A percentile compares a stretch with the other conserved stretches of the same genome.
These are phyloP conservation scores for Scylla paramamosain DNA, from an alignment of 1,140 invertebrate genomes.

Conservation along the genomic window DNA sequence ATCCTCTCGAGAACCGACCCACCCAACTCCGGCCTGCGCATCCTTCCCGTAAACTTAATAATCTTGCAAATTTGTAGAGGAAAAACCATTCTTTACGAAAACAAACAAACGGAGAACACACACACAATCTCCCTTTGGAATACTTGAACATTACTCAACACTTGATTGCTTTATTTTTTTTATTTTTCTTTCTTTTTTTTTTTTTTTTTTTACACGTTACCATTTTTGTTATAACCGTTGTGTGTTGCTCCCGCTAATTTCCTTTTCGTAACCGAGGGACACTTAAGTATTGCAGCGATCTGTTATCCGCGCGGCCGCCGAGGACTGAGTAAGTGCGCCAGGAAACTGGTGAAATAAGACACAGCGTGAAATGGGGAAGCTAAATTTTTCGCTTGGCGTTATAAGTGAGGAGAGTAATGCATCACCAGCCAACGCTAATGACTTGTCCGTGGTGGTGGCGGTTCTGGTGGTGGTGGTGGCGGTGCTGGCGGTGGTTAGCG, in stretches of 20 bases:
- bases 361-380: background rate
- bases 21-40: too few relatives aligned
- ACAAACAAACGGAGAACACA: too few relatives aligned
- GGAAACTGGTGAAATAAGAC: background rate
- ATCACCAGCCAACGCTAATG: background rate
- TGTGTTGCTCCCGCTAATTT: background rate
- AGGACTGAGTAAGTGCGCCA: background rate
- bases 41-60: too few relatives aligned
- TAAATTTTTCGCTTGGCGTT: background rate
- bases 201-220: too few relatives aligned
- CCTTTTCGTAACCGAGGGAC: background rate
- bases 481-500: too few relatives aligned
- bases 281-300: background rate
- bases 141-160: too few relatives aligned
- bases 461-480: background rate
- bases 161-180: too few relatives aligned
- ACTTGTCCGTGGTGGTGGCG: background rate
- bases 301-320: background rate
- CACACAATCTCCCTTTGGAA: too few relatives aligned
- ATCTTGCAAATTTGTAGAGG: too few relatives aligned
- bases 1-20: background rate
- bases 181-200: too few relatives aligned
- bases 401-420: conserved; percentile 14
- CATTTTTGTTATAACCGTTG: too few relatives aligned
- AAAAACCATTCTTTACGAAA: too few relatives aligned